A percentile compares a stretch with the other conserved stretches of the same genome.
Evolutionary conservation across 2,888 invertebrate genomes (phyloP).

Genomic region (Melinopterus prodromus): DNA sequence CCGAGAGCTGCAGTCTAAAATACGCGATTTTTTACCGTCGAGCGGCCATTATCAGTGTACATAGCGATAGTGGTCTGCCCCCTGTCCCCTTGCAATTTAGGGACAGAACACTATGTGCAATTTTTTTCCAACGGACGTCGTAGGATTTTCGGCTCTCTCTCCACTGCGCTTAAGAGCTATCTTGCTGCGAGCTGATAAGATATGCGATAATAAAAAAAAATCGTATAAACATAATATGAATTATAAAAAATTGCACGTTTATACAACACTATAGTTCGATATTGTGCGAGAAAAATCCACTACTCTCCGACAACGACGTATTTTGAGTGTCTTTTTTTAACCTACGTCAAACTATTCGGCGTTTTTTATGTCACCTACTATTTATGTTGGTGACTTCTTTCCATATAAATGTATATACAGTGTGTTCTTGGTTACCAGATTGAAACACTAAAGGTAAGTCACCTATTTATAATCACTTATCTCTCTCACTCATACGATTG

Average conservation of each 20-base stretch:
- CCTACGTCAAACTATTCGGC: neutral
- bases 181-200: conserved; percentile 34
- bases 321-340: neutral
- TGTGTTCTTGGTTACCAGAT: neutral
- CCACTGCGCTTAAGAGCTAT: conserved; percentile 24
- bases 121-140: conserved; percentile 15
- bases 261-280: neutral
- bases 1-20: neutral
- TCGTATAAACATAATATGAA: conserved; percentile 37
- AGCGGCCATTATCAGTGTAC: conserved; percentile 15
- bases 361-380: neutral
- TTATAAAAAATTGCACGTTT: conserved; percentile 37
- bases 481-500: too few relatives aligned
- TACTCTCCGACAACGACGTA: neutral
- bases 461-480: neutral
- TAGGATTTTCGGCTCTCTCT: conserved; percentile 10
- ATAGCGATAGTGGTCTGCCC: conserved; percentile 19
- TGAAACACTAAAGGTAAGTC: neutral
- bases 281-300: neutral
- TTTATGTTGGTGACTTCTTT: neutral
- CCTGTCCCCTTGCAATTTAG: conserved; percentile 16
- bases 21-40: conserved; percentile 15
- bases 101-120: conserved; percentile 13
- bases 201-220: conserved; percentile 35
- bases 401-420: neutral